Percentiles rank a stretch among this genome's conserved stretches.
These are phyloP conservation scores for Pristiophorus japonicus DNA, from an alignment of 2,113 vertebrate species.

Conservation along the genomic window DNA sequence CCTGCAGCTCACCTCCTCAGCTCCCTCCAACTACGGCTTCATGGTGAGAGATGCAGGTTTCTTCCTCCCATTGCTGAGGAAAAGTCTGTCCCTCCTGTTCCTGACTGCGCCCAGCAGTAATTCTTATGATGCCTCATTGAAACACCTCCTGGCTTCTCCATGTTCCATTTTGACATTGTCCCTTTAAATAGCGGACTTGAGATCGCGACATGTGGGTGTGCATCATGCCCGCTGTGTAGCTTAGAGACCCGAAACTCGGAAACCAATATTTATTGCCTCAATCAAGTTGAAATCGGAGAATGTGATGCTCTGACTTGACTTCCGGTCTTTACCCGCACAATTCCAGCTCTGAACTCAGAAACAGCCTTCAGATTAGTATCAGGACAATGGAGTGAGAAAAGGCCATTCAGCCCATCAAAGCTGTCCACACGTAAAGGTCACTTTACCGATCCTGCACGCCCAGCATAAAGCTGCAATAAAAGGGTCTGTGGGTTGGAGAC, in stretches of 20 bases:
- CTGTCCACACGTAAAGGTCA: not conserved
- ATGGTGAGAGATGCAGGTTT: not conserved
- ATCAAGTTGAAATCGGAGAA: not conserved
- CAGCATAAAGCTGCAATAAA: not conserved
- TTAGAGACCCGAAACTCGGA: not conserved
- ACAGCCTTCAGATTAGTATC: not conserved
- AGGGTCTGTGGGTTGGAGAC: not conserved
- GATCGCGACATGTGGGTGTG: not conserved
- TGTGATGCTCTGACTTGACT: not conserved
- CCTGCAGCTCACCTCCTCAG: not conserved
- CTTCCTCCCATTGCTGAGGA: not conserved
- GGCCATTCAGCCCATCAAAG: not conserved
- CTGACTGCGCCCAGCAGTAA: not conserved
- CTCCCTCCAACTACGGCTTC: not conserved
- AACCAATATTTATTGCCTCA: not conserved
- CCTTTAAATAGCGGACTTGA: not conserved
- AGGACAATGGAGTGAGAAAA: not conserved
- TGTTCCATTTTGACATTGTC: not conserved
- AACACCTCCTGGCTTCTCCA: not conserved
- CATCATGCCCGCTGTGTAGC: too few species aligned
- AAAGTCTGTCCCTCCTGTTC: not conserved
- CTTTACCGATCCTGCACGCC: not conserved
- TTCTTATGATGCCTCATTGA: not conserved
- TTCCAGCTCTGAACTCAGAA: not conserved
- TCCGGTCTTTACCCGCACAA: not conserved